Base-by-base conservation (phyloP, 2,113 vertebrate genomes). In the Corythaeola cristata region DNA sequence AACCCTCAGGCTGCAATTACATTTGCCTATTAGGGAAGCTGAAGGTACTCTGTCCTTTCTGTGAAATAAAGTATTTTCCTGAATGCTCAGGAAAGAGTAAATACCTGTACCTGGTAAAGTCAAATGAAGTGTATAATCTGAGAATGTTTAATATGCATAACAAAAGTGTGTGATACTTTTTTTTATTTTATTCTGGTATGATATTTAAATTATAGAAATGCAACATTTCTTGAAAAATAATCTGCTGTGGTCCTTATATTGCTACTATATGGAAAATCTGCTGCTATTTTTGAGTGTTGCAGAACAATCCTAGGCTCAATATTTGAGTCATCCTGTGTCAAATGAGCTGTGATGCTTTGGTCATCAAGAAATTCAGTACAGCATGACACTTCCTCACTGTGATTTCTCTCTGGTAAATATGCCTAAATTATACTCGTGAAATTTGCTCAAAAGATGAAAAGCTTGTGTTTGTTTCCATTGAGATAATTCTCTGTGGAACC, bases 361-460 rank as follows among this genome's bases (percentile, higher is more conserved):
- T 92, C 79, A 74, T 92, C 80, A 74, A 80, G 68, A 84, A 88
- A 63, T 77, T 85, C 60, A 45, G 63, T 83, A 69, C 49, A 69
- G 50, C 58, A 5, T 79, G 81, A 79, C 0, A 0, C 45, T 90
- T 39, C 47, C 67, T 82, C 0, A 0, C 33, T 58, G 0, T 49
- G 37, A 55, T 64, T 86, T 85, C 45, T 76, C 0, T 62, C 71
- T 86, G 63, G 37, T 71, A 73, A 85, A 83, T 41, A 37, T 21
- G 50, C 35, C 37, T 50, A 17, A 85, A 55, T 60, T 80, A 44
- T 53, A 33, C 39, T 58, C 39, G 4, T 44, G 81, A 80, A 64
- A 64, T 76, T 64, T 93, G 33, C 45, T 95, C 24, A 64, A 28
- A 88, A 73, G 39, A 37, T 66, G 18, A 66, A 79, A 79, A 83